Base-by-base conservation (phyloP, 2,888 invertebrate genomes). In the Liposcelis brunnea region DNA sequence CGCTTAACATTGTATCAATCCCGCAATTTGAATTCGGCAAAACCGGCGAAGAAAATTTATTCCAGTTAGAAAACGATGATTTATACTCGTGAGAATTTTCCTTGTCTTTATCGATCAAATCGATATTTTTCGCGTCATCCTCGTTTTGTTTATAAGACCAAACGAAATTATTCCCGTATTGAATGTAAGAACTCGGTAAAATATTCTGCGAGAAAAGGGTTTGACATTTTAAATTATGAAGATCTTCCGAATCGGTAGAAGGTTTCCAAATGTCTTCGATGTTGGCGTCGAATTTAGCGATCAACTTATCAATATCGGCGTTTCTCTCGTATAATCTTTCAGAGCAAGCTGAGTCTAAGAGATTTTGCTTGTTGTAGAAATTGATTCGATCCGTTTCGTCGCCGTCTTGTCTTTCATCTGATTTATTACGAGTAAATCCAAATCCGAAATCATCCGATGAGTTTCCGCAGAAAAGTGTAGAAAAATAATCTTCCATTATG, bases 281-380 rank as follows among this genome's bases (percentile, higher is more conserved):
- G 58, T 71, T 75, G 51, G 72, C 69, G 58, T 77, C 73, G 58
- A 78, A 78, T 61, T 78, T 78, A 6, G 78, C 75, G 56, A 74
- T 70, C 54, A 76, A 68, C 53, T 70, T 68, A 3, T 73, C 74
- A 53, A 74, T 7, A 31, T 44, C 43, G 8, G 42, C 42, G 38
- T 49, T 44, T 5, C 49, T 40, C 45, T 47, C 45, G 40, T 50
- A 48, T 37, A 49, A 31, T 34, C 51, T 38, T 8, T 34, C 44
- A 6, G 34, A 34, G 14, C 12, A 19, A 11, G 3, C 21, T n/a
- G 18, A 11, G 31, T 16, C n/a, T 35, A 43, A 31, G 16, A 34
- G 18, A 18, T 31, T 12, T 15, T 19, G 21, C 44, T 37, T 11
- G 47, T 48, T 10, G 42, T 43, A 21, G 18, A 50, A 33, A 19